phyloP scores from a whole-genome alignment of 1,140 invertebrate genomes.

The Solenopsis invicta region DNA sequence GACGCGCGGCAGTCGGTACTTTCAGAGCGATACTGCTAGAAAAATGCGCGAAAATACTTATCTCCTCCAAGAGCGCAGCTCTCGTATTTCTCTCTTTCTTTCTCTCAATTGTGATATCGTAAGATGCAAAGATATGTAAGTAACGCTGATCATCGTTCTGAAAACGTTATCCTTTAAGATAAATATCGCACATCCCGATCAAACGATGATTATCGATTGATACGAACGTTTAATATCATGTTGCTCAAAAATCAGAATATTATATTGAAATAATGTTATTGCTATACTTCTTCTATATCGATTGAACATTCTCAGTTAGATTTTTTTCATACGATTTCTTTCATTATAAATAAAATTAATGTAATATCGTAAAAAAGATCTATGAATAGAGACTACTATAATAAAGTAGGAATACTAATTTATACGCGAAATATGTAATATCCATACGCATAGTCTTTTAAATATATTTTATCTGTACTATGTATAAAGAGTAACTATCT shows the following conservation, averaged over 20 bases:
- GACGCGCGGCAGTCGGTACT: slow-evolving; percentile 32
- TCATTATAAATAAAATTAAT: background rate
- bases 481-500: background rate
- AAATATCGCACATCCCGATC: background rate
- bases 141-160: background rate
- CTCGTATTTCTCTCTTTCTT: slow-evolving; percentile 17
- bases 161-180: background rate
- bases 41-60: slow-evolving; percentile 47
- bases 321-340: background rate
- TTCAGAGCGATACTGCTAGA: slow-evolving; percentile 36
- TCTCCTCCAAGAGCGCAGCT: slow-evolving; percentile 2
- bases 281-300: background rate
- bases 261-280: background rate
- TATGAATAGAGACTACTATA: background rate
- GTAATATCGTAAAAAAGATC: background rate
- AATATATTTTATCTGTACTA: background rate
- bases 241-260: background rate
- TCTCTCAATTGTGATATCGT: slow-evolving; percentile 17
- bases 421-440: background rate
- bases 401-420: background rate
- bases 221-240: background rate
- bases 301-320: background rate
- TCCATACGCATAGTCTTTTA: background rate
- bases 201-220: slow-evolving; percentile 12
- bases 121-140: background rate